Conservation (phyloP, 2,797 vertebrate species). For the Xenentodon cancila region DNA sequence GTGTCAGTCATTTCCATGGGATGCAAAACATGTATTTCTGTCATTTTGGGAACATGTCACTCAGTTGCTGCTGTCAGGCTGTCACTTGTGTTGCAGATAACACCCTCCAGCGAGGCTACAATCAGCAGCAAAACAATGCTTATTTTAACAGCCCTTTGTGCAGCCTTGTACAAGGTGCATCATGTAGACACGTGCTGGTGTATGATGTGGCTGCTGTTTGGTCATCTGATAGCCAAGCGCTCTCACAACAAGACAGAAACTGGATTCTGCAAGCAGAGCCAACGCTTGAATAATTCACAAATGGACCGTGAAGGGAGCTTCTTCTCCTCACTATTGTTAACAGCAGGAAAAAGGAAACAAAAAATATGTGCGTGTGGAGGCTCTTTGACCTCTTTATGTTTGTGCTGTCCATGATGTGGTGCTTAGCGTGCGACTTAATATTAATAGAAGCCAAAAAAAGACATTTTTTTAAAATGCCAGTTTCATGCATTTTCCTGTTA, state of each 20-base stretch:
- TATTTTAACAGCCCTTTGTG: conserved; percentile 38
- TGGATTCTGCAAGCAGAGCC: conserved; percentile 62
- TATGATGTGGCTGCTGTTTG: conserved; percentile 51
- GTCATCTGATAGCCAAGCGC: conserved; percentile 67
- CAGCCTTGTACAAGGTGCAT: conserved; percentile 27
- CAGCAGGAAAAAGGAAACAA: conserved; percentile 38
- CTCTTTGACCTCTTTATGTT: conserved; percentile 33
- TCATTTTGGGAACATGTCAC: conserved; percentile 37
- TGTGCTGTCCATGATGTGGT: conserved; percentile 9
- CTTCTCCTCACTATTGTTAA: conserved; percentile 49
- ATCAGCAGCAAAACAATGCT: conserved; percentile 48
- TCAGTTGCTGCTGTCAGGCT: conserved; percentile 36
- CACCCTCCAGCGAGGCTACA: conserved; percentile 33
- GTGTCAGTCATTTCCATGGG: conserved; percentile 51
- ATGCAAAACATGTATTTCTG: conserved; percentile 53
- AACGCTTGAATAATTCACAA: conserved; percentile 81
- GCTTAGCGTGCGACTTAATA: not conserved
- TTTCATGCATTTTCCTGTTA: not conserved
- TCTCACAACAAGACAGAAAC: conserved; percentile 67
- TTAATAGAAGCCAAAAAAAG: conserved; percentile 16
- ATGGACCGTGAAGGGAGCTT: conserved; percentile 51
- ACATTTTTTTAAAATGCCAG: conserved; percentile 1
- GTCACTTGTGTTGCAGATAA: conserved; percentile 56
- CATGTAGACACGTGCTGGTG: conserved; percentile 23
- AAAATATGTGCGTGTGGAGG: conserved; percentile 11